Evolutionary conservation across 2,888 invertebrate species (phyloP).

Genomic region (Temnothorax unifasciatus): DNA sequence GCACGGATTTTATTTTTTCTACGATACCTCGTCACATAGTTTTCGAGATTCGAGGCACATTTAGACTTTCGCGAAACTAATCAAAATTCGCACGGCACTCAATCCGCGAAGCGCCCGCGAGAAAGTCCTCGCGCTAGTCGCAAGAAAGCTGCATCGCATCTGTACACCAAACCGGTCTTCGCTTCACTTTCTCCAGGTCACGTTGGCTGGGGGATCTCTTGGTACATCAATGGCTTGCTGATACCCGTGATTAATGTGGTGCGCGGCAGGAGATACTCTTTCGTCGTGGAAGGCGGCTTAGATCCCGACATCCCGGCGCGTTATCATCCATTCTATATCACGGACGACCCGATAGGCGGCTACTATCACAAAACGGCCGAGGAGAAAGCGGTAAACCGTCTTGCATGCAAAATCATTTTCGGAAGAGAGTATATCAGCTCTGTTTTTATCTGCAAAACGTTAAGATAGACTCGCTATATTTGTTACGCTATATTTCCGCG

Average conservation of each 20-base stretch:
- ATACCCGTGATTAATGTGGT: constrained; percentile 97
- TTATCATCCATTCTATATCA: constrained; percentile 97
- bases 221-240: constrained; percentile 97
- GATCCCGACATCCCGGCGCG: constrained; percentile 93
- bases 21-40: neutral
- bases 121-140: constrained; percentile 19
- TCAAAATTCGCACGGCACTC: constrained; percentile 27
- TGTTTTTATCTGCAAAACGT: neutral
- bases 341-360: constrained; percentile 96
- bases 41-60: neutral
- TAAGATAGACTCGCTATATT: neutral
- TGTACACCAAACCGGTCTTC: constrained; percentile 35
- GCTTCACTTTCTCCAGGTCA: constrained; percentile 89
- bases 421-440: neutral
- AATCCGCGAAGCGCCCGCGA: neutral
- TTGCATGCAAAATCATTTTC: neutral
- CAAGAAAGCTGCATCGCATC: constrained; percentile 19
- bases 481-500: neutral
- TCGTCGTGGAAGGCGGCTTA: constrained; percentile 95
- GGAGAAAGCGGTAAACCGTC: constrained; percentile 90
- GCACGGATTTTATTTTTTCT: neutral
- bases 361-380: constrained; percentile 94
- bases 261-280: constrained; percentile 94
- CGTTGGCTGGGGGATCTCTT: constrained; percentile 97
- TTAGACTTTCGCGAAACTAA: constrained; percentile 13